A percentile compares a stretch with the other conserved stretches of the same genome.
Evolutionary conservation across 2,113 vertebrate genomes (phyloP).

Genomic region (Melanostigma gelatinosum): DNA sequence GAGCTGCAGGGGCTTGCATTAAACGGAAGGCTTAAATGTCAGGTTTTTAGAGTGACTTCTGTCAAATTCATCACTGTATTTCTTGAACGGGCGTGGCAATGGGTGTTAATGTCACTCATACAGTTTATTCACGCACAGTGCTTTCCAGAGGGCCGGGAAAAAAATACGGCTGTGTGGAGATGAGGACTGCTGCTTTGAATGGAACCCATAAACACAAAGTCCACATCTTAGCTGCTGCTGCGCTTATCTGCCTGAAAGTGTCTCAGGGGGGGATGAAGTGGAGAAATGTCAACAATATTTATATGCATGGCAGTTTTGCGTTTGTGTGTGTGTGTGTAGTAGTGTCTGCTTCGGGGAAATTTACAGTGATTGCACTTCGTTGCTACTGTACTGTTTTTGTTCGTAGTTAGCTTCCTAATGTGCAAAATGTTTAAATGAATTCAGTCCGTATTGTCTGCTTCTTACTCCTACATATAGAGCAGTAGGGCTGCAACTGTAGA

Average conservation of each 20-base stretch:
- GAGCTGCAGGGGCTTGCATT: slow-evolving; percentile 39
- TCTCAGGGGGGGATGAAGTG: slow-evolving; percentile 4
- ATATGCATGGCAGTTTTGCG: slow-evolving; percentile 16
- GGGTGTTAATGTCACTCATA: slow-evolving; percentile 70
- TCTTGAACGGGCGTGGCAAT: slow-evolving; percentile 16
- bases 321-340: slow-evolving; percentile 1
- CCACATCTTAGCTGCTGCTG: slow-evolving; percentile 23
- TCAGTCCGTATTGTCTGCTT: background rate
- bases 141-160: slow-evolving; percentile 32
- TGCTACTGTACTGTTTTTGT: slow-evolving; percentile 2
- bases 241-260: slow-evolving; percentile 42
- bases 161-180: slow-evolving; percentile 28
- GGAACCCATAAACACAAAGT: slow-evolving; percentile 48
- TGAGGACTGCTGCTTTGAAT: slow-evolving; percentile 25
- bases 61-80: slow-evolving; percentile 54
- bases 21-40: slow-evolving; percentile 68
- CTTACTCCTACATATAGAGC: background rate
- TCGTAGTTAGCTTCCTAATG: slow-evolving; percentile 23
- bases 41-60: slow-evolving; percentile 55
- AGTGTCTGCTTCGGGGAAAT: background rate
- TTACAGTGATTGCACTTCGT: slow-evolving; percentile 17
- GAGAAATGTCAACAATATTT: slow-evolving; percentile 30
- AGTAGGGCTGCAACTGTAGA: background rate
- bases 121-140: slow-evolving; percentile 29
- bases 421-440: slow-evolving; percentile 5